phyloP scores from a whole-genome alignment of 2,888 invertebrate genomes.

The Clivina fossor region DNA sequence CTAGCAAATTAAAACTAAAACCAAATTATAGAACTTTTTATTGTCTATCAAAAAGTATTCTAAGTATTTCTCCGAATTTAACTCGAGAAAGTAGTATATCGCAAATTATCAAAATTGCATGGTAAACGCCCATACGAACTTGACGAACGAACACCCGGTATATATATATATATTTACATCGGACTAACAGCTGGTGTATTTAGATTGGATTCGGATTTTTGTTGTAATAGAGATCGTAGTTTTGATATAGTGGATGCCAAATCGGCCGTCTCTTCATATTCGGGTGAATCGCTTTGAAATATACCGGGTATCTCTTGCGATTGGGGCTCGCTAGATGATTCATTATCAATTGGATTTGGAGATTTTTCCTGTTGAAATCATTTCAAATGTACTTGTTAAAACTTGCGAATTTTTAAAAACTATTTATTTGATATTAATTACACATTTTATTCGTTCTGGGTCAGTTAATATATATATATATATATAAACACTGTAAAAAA shows the following conservation, averaged over 20 bases:
- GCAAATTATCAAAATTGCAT: too few relatives aligned
- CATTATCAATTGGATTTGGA: constrained; percentile 17
- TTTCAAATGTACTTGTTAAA: neutral
- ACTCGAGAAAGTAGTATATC: too few relatives aligned
- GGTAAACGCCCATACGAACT: too few relatives aligned
- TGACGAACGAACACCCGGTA: too few relatives aligned
- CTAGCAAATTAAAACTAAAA: too few relatives aligned
- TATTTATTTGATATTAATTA: too few relatives aligned
- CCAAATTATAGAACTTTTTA: too few relatives aligned
- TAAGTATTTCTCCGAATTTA: too few relatives aligned
- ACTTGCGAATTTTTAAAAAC: constrained; percentile 1
- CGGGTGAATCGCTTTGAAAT: constrained; percentile 58
- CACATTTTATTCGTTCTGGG: too few relatives aligned
- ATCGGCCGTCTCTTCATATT: constrained; percentile 73
- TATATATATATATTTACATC: constrained; percentile 46
- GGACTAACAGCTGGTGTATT: constrained; percentile 53
- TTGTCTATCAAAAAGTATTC: too few relatives aligned
- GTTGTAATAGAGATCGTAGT: constrained; percentile 65
- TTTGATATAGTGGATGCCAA: constrained; percentile 73
- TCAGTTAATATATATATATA: too few relatives aligned
- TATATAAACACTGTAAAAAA: too few relatives aligned
- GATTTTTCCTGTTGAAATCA: constrained; percentile 34
- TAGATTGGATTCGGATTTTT: constrained; percentile 53
- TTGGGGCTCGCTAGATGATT: constrained; percentile 1
- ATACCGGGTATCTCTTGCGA: constrained; percentile 37